Evolutionary conservation across 2,888 invertebrate genomes (phyloP).

Genomic region (Penaeus monodon): DNA sequence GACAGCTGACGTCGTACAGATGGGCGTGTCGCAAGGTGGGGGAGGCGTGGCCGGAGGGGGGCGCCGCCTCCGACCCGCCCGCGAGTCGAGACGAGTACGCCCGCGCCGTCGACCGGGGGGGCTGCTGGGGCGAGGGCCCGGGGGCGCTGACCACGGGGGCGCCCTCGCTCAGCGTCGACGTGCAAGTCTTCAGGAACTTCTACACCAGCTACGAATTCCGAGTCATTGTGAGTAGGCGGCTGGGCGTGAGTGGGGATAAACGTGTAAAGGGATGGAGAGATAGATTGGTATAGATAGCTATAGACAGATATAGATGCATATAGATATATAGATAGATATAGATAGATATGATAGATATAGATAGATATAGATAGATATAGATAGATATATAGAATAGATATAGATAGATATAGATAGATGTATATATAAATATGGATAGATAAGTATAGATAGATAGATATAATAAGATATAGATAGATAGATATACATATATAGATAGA

Average conservation of each 20-base stretch:
- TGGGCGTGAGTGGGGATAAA: neutral
- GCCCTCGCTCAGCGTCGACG: conserved; percentile 13
- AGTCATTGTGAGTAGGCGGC: conserved; percentile 29
- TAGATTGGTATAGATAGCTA: too few relatives aligned
- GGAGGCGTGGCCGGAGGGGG: conserved; percentile 26
- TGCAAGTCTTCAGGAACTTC: conserved; percentile 33
- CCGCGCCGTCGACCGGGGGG: conserved; percentile 25
- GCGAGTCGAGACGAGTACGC: conserved; percentile 17
- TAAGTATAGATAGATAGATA: too few relatives aligned
- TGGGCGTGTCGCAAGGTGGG: conserved; percentile 48
- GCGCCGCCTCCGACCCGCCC: conserved; percentile 39
- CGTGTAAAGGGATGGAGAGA: too few relatives aligned
- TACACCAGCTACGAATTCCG: conserved; percentile 22
- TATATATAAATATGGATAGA: too few relatives aligned
- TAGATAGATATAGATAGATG: too few relatives aligned
- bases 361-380: too few relatives aligned
- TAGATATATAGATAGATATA: too few relatives aligned
- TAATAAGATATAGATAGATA: too few relatives aligned
- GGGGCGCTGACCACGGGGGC: conserved; percentile 22
- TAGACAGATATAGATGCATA: too few relatives aligned
- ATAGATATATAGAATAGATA: too few relatives aligned
- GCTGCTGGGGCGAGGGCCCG: conserved; percentile 57
- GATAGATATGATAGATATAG: too few relatives aligned
- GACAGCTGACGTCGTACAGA: conserved; percentile 28
- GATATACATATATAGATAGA: too few relatives aligned